Conservation (phyloP, 1,140 invertebrate genomes). For the Dendroctonus ponderosae region DNA sequence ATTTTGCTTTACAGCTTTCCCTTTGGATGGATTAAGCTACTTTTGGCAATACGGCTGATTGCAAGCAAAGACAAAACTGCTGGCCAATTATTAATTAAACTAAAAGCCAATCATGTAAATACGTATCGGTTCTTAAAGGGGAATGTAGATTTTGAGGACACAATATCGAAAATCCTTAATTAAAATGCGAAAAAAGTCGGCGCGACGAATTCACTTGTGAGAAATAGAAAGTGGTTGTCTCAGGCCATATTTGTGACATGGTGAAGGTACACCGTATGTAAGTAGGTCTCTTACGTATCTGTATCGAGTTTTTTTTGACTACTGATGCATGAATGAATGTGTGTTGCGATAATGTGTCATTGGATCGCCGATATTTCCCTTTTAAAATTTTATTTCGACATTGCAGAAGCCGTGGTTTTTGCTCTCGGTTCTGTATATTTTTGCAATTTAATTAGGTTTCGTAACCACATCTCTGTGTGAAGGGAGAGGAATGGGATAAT, state of each 20-base stretch:
- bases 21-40: no score
- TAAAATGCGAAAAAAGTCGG: slow-evolving; percentile 10
- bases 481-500: no score
- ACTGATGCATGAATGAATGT: slow-evolving; percentile 19
- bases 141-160: slow-evolving; percentile 5
- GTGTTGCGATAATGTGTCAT: slow-evolving; percentile 9
- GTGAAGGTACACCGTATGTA: slow-evolving; percentile 17
- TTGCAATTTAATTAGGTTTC: no score
- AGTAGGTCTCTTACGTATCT: slow-evolving; percentile 11
- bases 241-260: slow-evolving; percentile 13
- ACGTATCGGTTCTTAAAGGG: background rate
- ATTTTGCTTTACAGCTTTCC: no score
- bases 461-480: no score
- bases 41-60: no score
- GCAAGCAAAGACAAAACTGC: no score
- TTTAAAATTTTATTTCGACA: no score
- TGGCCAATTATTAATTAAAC: no score
- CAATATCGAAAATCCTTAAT: slow-evolving; percentile 16
- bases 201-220: slow-evolving; percentile 17
- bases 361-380: background rate
- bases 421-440: no score
- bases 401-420: no score
- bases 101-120: no score
- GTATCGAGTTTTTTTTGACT: slow-evolving; percentile 8
- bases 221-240: slow-evolving; percentile 23